Percentiles rank a stretch among this genome's conserved stretches.
Conservation (phyloP, 2,888 invertebrate genomes). For the Caprella mutica region DNA sequence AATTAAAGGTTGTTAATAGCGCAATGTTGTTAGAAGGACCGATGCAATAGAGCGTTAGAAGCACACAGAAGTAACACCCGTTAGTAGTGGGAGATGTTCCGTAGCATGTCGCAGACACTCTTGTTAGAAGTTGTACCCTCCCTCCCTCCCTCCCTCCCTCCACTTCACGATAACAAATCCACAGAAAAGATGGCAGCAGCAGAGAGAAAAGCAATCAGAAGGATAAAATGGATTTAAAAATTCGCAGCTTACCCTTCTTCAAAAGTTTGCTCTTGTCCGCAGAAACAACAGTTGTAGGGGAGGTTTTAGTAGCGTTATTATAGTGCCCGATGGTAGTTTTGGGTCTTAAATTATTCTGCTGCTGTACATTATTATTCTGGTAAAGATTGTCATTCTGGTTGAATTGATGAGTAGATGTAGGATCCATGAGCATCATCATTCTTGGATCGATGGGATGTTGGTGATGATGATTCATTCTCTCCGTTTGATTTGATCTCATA, state of each 20-base stretch:
- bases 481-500: not conserved
- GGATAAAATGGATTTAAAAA: slow-evolving; percentile 31
- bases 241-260: slow-evolving; percentile 27
- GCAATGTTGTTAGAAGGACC: not conserved
- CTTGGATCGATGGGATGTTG: slow-evolving; percentile 1
- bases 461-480: not conserved
- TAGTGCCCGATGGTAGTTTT: slow-evolving; percentile 25
- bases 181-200: not conserved
- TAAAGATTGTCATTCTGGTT: slow-evolving; percentile 15
- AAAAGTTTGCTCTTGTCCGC: slow-evolving; percentile 6
- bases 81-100: not conserved
- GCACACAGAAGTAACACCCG: not conserved
- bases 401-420: not conserved
- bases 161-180: too few relatives aligned
- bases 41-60: not conserved
- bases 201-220: slow-evolving; percentile 12
- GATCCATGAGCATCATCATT: slow-evolving; percentile 6
- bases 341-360: slow-evolving; percentile 8
- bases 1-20: too few relatives aligned
- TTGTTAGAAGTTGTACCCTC: not conserved
- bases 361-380: too few relatives aligned
- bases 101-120: not conserved
- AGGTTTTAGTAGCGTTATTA: too few relatives aligned
- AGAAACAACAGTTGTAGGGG: not conserved
- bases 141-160: not conserved